These are phyloP conservation scores for Stigmatopora argus DNA, from an alignment of 2,113 vertebrate genomes.

Conservation along the genomic window DNA sequence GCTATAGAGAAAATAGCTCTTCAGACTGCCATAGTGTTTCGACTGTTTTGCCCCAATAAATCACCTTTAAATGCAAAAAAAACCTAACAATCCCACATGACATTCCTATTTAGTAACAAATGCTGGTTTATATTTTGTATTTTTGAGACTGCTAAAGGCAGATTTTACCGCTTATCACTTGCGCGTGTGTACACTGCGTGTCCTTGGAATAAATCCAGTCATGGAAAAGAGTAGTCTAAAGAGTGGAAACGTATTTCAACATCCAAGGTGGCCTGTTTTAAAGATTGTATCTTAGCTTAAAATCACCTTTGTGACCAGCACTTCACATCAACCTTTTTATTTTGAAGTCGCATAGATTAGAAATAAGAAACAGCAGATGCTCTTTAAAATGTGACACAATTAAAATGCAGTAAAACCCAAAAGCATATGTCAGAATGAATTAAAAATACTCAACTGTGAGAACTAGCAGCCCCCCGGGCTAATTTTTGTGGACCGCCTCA, in stretches of 20 bases:
- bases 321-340: not conserved
- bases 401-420: not conserved
- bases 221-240: constrained; percentile 15
- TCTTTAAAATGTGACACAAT: not conserved
- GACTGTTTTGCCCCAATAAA: too few species aligned
- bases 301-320: not conserved
- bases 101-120: not conserved
- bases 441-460: not conserved
- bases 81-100: not conserved
- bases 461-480: not conserved
- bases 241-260: constrained; percentile 8
- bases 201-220: constrained; percentile 28
- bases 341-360: not conserved
- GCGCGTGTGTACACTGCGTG: constrained; percentile 16
- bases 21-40: too few species aligned
- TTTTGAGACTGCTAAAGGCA: not conserved
- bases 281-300: not conserved
- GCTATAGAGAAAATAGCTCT: too few species aligned
- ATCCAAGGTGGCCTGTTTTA: not conserved
- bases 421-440: not conserved
- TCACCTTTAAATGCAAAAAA: not conserved
- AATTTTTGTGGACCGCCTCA: too few species aligned
- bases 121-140: not conserved
- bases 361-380: not conserved
- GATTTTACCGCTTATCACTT: constrained; percentile 1